Percentiles rank a stretch among this genome's conserved stretches.
phyloP scores from a whole-genome alignment of 2,113 vertebrate species.

The Arizona elegans region DNA sequence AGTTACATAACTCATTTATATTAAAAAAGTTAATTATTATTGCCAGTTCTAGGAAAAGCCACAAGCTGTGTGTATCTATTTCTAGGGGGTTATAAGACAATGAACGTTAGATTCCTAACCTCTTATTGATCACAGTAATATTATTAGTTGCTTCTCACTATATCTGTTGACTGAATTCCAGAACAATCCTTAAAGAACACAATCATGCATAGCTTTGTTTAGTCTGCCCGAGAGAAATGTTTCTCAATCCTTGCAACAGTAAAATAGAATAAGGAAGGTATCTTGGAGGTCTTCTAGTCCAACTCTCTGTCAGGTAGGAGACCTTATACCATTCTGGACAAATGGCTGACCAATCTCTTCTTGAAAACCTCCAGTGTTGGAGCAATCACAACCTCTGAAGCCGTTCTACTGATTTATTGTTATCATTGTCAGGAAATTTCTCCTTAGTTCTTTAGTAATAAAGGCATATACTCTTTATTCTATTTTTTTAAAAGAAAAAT shows the following conservation, averaged over 20 bases:
- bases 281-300: background rate
- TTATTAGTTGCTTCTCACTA: background rate
- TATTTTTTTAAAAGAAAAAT: background rate
- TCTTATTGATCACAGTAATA: background rate
- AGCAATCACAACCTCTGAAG: background rate
- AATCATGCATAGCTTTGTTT: background rate
- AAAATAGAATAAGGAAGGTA: background rate
- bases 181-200: background rate
- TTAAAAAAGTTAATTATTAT: background rate
- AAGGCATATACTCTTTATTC: background rate
- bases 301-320: background rate
- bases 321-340: background rate
- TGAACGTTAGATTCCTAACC: background rate
- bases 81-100: background rate
- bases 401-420: background rate
- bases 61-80: background rate
- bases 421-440: background rate
- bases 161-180: background rate
- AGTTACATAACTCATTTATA: background rate
- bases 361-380: background rate
- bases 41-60: conserved; percentile 1
- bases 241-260: background rate
- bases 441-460: background rate
- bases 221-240: background rate
- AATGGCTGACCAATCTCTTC: background rate